Evolutionary conservation across 2,113 vertebrate species (phyloP).

Genomic region (Climacteris rufus): DNA sequence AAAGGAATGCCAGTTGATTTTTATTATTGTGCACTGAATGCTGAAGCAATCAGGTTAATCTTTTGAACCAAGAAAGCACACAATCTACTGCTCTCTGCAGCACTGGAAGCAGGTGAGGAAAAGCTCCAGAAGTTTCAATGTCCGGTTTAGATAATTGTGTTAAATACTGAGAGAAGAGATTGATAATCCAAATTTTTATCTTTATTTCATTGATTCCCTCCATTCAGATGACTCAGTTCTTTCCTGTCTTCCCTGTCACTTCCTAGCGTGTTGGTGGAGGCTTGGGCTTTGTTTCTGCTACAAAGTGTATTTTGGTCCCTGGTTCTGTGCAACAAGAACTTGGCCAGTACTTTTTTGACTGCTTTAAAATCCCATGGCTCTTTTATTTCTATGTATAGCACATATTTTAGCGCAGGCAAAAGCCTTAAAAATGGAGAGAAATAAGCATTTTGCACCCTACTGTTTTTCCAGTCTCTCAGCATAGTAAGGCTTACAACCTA

Average conservation of each 20-base stretch:
- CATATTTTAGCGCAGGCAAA: neutral
- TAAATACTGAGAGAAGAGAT: neutral
- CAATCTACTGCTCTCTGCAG: neutral
- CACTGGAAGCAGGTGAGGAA: neutral
- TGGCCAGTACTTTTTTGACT: neutral
- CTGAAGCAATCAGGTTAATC: neutral
- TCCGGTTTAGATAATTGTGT: neutral
- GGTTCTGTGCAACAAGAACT: neutral
- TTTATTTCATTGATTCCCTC: neutral
- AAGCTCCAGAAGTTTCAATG: neutral
- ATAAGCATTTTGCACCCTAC: neutral
- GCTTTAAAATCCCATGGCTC: neutral
- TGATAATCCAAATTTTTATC: neutral
- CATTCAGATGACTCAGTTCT: neutral
- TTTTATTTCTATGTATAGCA: neutral
- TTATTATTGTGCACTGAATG: neutral
- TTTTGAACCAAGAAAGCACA: neutral
- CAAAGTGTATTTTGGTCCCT: neutral
- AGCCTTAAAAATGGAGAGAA: neutral
- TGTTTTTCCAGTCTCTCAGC: neutral
- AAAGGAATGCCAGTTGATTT: neutral
- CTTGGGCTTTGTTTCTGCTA: neutral
- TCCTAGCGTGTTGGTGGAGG: neutral
- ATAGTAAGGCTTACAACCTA: neutral
- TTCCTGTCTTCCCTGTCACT: neutral